A percentile compares a stretch with the other conserved stretches of the same genome.
These are phyloP conservation scores for Nibea albiflora DNA, from an alignment of 2,113 vertebrate species.

Conservation along the genomic window DNA sequence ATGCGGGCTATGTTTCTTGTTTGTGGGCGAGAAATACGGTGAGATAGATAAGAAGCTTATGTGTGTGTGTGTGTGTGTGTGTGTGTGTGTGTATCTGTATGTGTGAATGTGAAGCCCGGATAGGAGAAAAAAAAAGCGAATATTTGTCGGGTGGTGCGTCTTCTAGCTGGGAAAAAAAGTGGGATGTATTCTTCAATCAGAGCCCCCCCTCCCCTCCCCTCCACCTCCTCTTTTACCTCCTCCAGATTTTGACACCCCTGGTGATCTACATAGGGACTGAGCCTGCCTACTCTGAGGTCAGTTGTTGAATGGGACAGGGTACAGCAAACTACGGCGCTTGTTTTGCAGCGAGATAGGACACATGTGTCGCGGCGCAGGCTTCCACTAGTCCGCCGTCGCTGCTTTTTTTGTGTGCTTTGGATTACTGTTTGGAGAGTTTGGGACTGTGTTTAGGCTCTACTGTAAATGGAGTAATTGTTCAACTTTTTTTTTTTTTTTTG, in stretches of 20 bases:
- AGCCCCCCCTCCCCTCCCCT: constrained; percentile 54
- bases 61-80: constrained; percentile 31
- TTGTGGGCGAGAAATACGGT: constrained; percentile 83
- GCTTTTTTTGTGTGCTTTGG: constrained; percentile 53
- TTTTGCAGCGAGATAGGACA: constrained; percentile 45
- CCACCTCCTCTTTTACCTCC: constrained; percentile 54
- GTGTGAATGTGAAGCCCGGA: constrained; percentile 48
- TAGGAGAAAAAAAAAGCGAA: constrained; percentile 46
- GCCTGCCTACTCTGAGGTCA: constrained; percentile 81
- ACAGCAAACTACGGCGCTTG: constrained; percentile 56
- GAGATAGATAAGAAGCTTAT: constrained; percentile 82
- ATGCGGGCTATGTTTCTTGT: constrained; percentile 80
- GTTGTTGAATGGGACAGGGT: constrained; percentile 81
- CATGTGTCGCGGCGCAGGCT: constrained; percentile 64
- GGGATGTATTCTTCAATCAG: constrained; percentile 74
- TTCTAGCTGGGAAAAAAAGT: constrained; percentile 71
- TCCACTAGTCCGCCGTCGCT: constrained; percentile 20
- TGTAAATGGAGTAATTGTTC: constrained; percentile 62
- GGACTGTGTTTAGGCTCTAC: constrained; percentile 37
- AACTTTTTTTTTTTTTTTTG: constrained; percentile 76
- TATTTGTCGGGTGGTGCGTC: constrained; percentile 68
- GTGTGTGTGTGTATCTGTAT: constrained; percentile 14
- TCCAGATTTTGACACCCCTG: constrained; percentile 77
- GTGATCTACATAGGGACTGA: constrained; percentile 80
- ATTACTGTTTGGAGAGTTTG: constrained; percentile 66